phyloP scores from a whole-genome alignment of 2,797 vertebrate genomes.

The Intellagama lesueurii region DNA sequence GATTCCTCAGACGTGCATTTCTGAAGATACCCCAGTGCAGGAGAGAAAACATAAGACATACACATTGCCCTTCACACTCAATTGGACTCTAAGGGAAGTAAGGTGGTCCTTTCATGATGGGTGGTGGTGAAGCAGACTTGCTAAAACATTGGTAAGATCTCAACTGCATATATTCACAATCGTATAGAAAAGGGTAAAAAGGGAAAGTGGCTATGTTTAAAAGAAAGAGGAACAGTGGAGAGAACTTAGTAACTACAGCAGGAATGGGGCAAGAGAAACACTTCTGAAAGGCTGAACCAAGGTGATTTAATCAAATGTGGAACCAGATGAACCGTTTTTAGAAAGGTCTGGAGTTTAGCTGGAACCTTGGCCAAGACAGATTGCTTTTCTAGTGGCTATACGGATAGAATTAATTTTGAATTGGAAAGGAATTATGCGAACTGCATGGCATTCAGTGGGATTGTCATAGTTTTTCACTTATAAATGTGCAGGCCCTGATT shows the following conservation, averaged over 20 bases:
- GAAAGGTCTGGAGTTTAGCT: constrained; percentile 5
- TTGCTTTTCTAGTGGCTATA: constrained; percentile 43
- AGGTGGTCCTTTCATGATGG: neutral
- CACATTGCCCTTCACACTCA: too few species aligned
- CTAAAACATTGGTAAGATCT: neutral
- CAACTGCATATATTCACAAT: neutral
- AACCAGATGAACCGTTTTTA: constrained; percentile 9
- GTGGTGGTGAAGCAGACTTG: neutral
- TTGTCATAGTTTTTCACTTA: constrained; percentile 7
- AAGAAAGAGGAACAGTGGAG: neutral
- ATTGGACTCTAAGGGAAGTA: neutral
- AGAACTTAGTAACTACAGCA: constrained; percentile 2
- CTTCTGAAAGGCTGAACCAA: neutral
- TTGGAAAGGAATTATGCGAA: neutral
- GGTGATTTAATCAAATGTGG: neutral
- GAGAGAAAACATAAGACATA: too few species aligned
- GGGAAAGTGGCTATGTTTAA: neutral
- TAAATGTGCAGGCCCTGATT: constrained; percentile 56
- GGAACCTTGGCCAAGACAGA: constrained; percentile 16
- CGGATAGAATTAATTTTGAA: constrained; percentile 5
- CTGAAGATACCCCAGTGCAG: too few species aligned
- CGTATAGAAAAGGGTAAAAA: neutral
- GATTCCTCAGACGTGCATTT: too few species aligned
- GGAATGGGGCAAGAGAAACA: neutral
- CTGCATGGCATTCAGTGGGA: neutral